Conservation (phyloP, 1,140 invertebrate genomes). For the Riptortus pedestris region DNA sequence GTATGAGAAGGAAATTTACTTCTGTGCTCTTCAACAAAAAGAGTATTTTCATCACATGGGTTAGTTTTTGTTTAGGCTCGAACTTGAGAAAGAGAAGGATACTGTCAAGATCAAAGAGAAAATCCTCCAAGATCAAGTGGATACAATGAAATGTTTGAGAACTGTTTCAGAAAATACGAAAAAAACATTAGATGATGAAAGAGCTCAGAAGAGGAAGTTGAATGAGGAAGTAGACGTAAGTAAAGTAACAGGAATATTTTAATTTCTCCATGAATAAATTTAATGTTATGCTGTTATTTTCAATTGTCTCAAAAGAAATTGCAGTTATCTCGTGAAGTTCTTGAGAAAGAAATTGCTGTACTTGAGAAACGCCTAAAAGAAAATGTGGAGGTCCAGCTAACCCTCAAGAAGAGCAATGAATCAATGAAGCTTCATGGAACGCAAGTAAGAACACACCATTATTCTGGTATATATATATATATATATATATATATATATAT, state of each 20-base stretch:
- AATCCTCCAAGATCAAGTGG: constrained; percentile 19
- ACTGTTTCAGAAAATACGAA: constrained; percentile 5
- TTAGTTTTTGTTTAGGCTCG: neutral
- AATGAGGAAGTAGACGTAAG: constrained; percentile 3
- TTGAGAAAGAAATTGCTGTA: neutral
- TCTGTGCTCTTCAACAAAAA: neutral
- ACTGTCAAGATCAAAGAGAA: constrained; percentile 20
- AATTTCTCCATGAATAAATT: neutral
- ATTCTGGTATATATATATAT: too few relatives aligned
- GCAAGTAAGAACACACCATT: neutral
- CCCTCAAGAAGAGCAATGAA: too few relatives aligned
- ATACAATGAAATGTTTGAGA: constrained; percentile 20
- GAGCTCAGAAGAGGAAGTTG: neutral
- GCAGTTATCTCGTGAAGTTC: neutral
- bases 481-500: neutral
- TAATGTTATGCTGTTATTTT: neutral
- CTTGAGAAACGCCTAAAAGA: neutral
- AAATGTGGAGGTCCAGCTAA: too few relatives aligned
- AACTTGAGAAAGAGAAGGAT: neutral
- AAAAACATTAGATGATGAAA: constrained; percentile 12
- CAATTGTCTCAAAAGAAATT: neutral
- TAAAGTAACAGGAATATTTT: neutral
- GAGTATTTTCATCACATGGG: neutral
- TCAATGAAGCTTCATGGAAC: neutral
- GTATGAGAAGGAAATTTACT: neutral